Percentiles rank a stretch among this genome's conserved stretches.
phyloP scores from a whole-genome alignment of 2,888 invertebrate genomes.

The Euplagia quadripunctaria region DNA sequence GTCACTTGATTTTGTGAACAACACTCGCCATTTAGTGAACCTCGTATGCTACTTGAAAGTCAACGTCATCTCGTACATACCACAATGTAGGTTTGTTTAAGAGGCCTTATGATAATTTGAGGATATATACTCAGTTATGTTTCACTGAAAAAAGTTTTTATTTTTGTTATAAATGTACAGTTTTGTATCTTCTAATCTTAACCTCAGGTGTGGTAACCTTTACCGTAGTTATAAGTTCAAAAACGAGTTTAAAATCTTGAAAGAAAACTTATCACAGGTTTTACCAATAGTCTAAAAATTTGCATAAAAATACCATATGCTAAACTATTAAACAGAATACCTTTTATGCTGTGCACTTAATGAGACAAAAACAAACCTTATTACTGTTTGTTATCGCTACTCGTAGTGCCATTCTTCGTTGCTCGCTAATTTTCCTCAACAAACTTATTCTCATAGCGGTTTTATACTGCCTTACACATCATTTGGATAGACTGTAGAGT shows the following conservation, averaged over 20 bases:
- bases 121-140: neutral
- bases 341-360: neutral
- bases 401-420: neutral
- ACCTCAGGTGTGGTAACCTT: neutral
- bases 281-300: neutral
- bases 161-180: neutral
- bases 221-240: neutral
- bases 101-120: neutral
- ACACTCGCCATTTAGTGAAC: neutral
- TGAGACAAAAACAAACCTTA: neutral
- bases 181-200: neutral
- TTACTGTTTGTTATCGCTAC: neutral
- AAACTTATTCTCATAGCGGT: neutral
- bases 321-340: neutral
- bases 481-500: too few species aligned
- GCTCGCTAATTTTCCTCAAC: conserved; percentile 5
- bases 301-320: neutral
- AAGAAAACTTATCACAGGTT: neutral
- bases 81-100: neutral
- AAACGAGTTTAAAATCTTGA: neutral
- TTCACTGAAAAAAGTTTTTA: neutral
- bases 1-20: conserved; percentile 32
- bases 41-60: neutral
- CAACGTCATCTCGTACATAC: neutral
- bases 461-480: neutral